Conservation (phyloP, 1,140 invertebrate genomes). For the Drosophila murphyi region DNA sequence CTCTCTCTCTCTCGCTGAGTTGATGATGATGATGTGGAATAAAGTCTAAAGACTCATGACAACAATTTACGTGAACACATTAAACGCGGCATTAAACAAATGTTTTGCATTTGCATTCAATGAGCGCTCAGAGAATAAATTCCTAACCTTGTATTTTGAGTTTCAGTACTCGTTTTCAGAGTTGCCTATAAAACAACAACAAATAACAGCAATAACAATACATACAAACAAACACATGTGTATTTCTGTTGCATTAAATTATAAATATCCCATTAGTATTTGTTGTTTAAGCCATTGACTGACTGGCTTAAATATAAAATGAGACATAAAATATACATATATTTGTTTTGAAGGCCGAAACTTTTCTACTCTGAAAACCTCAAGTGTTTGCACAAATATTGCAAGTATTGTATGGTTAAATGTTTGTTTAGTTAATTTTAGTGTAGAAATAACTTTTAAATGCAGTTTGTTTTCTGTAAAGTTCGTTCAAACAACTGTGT, state of each 20-base stretch:
- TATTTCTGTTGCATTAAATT: constrained; percentile 24
- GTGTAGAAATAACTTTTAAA: neutral
- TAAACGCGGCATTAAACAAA: constrained; percentile 40
- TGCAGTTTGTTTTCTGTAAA: neutral
- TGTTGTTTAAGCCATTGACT: constrained; percentile 3
- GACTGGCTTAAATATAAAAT: constrained; percentile 7
- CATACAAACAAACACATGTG: neutral
- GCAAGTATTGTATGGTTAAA: neutral
- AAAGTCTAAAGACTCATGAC: constrained; percentile 24
- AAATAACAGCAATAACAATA: neutral
- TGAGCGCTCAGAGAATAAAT: constrained; percentile 8
- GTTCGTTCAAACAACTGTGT: no score
- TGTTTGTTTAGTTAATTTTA: neutral
- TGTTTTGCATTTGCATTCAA: constrained; percentile 49
- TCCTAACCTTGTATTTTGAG: constrained; percentile 40
- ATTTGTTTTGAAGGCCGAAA: neutral
- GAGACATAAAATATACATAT: constrained; percentile 1
- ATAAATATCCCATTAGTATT: constrained; percentile 42
- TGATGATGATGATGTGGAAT: constrained; percentile 44
- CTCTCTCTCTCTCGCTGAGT: constrained; percentile 16
- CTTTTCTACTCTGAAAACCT: neutral
- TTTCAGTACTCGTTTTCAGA: constrained; percentile 13
- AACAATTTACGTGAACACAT: constrained; percentile 38
- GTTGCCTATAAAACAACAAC: neutral
- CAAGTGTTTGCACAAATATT: constrained; percentile 7